Conservation (phyloP, 2,113 vertebrate species). For the Indicator maculatus region DNA sequence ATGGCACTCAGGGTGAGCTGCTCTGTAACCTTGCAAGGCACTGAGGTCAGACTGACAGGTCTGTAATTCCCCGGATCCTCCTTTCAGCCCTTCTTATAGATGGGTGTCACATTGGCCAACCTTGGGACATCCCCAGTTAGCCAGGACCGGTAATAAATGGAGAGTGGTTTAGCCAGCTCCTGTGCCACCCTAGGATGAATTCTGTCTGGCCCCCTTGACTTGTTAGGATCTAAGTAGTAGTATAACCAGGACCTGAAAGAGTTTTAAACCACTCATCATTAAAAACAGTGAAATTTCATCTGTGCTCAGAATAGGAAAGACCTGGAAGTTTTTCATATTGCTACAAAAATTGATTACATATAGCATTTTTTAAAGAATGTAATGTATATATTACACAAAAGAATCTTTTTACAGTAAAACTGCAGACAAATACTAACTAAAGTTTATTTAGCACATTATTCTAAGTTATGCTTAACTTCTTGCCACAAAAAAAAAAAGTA, state of each 20-base stretch:
- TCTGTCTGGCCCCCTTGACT: too few relatives aligned
- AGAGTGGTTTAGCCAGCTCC: too few relatives aligned
- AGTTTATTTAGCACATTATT: neutral
- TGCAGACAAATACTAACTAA: neutral
- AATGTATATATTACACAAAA: neutral
- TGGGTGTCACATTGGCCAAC: too few relatives aligned
- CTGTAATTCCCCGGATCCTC: too few relatives aligned
- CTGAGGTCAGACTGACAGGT: too few relatives aligned
- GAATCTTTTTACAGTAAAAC: neutral
- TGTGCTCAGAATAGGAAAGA: neutral
- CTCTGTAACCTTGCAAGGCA: too few relatives aligned
- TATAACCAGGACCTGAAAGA: neutral
- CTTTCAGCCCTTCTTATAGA: too few relatives aligned
- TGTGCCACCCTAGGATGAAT: too few relatives aligned
- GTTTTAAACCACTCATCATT: slow-evolving; percentile 29
- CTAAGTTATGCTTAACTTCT: neutral
- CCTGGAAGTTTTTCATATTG: neutral
- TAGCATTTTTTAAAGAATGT: neutral
- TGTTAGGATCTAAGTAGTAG: neutral
- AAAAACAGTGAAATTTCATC: slow-evolving; percentile 33
- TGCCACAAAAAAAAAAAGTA: neutral
- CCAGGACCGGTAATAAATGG: too few relatives aligned
- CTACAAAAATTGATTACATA: neutral
- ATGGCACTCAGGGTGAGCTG: too few relatives aligned
- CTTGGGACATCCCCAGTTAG: too few relatives aligned